Percentiles rank a stretch among this genome's conserved stretches.
Evolutionary conservation across 2,797 vertebrate species (phyloP).

Genomic region (Triplophysa yarkandensis): DNA sequence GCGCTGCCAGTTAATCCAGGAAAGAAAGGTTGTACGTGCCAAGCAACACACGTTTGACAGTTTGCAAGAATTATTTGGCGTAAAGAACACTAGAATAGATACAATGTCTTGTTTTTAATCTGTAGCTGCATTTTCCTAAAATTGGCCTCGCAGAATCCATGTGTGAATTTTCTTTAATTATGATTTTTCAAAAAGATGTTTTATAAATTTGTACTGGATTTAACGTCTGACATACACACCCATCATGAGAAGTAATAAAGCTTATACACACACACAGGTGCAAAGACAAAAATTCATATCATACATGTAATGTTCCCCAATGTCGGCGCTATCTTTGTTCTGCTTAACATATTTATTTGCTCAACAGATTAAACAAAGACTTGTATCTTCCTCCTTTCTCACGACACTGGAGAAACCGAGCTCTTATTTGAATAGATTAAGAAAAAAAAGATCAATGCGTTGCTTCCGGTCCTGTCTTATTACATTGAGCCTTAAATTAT

Average conservation of each 20-base stretch:
- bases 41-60: slow-evolving; percentile 19
- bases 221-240: neutral
- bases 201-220: neutral
- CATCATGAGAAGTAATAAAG: neutral
- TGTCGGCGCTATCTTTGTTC: slow-evolving; percentile 19
- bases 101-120: neutral
- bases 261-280: neutral
- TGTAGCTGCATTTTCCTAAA: slow-evolving; percentile 7
- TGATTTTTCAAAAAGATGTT: neutral
- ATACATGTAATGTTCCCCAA: slow-evolving; percentile 28
- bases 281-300: slow-evolving; percentile 14
- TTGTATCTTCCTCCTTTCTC: neutral
- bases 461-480: neutral
- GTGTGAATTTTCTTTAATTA: neutral
- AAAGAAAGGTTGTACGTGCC: slow-evolving; percentile 11
- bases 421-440: slow-evolving; percentile 26
- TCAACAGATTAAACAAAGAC: slow-evolving; percentile 16
- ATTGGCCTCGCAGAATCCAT: neutral
- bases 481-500: neutral
- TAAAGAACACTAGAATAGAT: neutral
- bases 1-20: slow-evolving; percentile 1
- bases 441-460: slow-evolving; percentile 23
- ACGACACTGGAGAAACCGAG: neutral
- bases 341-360: slow-evolving; percentile 30
- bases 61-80: neutral